phyloP scores from a whole-genome alignment of 2,113 vertebrate genomes.

The Upupa epops region DNA sequence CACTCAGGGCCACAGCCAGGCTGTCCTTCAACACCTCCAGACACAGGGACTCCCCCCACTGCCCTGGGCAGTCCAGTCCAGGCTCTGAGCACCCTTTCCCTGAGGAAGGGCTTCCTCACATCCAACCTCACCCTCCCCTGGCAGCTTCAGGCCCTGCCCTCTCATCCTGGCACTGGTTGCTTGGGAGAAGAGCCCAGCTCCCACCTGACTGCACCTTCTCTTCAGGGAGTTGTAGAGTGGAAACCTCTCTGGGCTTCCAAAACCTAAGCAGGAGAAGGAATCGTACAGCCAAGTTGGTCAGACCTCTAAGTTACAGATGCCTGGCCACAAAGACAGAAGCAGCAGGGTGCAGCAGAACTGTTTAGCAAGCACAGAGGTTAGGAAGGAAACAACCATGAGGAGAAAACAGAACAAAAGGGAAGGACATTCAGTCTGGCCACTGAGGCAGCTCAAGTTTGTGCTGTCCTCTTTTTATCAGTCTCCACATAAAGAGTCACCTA shows the following conservation, averaged over 20 bases:
- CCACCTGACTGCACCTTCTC: too few relatives aligned
- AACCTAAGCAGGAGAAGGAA: background rate
- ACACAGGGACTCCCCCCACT: too few relatives aligned
- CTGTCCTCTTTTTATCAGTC: background rate
- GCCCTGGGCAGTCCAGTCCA: too few relatives aligned
- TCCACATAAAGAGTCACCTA: background rate
- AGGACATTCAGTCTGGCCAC: background rate
- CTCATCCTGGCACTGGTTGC: too few relatives aligned
- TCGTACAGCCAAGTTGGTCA: background rate
- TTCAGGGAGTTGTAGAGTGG: too few relatives aligned
- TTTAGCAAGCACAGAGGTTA: background rate
- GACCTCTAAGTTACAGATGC: background rate
- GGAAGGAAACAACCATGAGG: background rate
- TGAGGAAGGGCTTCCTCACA: too few relatives aligned
- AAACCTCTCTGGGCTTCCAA: background rate
- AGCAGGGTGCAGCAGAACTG: background rate
- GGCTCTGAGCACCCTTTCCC: too few relatives aligned
- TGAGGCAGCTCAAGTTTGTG: background rate
- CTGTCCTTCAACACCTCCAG: too few relatives aligned
- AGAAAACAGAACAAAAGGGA: background rate
- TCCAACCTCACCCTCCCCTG: too few relatives aligned
- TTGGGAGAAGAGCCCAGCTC: too few relatives aligned
- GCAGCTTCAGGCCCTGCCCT: too few relatives aligned
- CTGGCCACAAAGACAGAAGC: background rate
- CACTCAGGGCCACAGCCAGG: too few relatives aligned